A percentile compares a stretch with the other conserved stretches of the same genome.
phyloP scores from a whole-genome alignment of 2,888 invertebrate species.

The Heliconius cydno region DNA sequence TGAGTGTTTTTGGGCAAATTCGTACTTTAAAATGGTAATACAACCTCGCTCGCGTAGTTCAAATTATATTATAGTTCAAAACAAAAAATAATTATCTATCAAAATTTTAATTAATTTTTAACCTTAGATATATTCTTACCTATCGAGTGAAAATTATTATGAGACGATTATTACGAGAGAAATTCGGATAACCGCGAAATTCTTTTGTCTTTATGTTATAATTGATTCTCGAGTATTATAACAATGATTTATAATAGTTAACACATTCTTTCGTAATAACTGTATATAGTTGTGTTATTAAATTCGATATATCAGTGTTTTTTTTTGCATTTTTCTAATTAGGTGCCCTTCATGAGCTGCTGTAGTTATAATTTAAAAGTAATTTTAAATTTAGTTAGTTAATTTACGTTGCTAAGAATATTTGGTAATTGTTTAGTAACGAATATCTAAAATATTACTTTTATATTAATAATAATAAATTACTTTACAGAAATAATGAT shows the following conservation, averaged over 20 bases:
- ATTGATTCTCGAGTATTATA: not conserved
- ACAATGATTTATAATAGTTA: not conserved
- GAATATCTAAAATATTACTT: not conserved
- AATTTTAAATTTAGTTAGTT: constrained; percentile 4
- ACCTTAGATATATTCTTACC: too few species aligned
- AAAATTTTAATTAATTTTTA: too few species aligned
- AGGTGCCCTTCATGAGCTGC: constrained; percentile 14
- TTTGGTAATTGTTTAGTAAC: not conserved
- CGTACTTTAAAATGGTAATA: too few species aligned
- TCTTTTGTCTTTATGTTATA: not conserved
- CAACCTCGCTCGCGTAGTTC: too few species aligned
- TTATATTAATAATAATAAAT: not conserved
- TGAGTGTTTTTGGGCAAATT: too few species aligned
- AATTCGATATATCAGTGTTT: not conserved
- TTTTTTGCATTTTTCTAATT: constrained; percentile 7
- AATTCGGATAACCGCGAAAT: not conserved
- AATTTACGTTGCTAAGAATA: constrained; percentile 4
- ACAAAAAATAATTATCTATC: too few species aligned
- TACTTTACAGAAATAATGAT: not conserved
- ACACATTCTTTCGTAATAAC: not conserved
- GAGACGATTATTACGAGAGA: not conserved
- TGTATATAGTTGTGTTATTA: constrained; percentile 4
- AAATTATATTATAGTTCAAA: too few species aligned
- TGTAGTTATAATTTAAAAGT: constrained; percentile 5
- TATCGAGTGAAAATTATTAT: too few species aligned